These are phyloP conservation scores for Dendrocincla fuliginosa DNA, from an alignment of 2,797 vertebrate genomes.

Conservation along the genomic window DNA sequence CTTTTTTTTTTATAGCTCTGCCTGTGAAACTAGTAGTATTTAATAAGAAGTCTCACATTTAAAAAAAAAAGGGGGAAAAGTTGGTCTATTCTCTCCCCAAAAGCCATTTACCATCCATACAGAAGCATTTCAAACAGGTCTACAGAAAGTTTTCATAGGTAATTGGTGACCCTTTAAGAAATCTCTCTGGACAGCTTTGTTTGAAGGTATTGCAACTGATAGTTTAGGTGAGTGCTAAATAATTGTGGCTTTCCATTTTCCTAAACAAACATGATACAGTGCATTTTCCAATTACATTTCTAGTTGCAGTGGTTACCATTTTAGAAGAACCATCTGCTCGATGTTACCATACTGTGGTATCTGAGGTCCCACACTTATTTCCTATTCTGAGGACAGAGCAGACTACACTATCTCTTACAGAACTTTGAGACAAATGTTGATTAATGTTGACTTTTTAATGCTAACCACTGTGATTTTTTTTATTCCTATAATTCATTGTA, in stretches of 20 bases:
- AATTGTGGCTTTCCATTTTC: not conserved
- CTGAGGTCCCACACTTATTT: constrained; percentile 31
- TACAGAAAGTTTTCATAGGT: not conserved
- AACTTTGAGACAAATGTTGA: constrained; percentile 14
- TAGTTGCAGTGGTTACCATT: not conserved
- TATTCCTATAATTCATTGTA: constrained; percentile 35
- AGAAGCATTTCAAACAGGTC: not conserved
- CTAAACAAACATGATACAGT: not conserved
- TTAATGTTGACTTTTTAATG: constrained; percentile 60
- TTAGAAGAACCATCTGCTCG: constrained; percentile 2
- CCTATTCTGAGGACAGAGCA: constrained; percentile 10
- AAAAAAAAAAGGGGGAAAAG: not conserved
- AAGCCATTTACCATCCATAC: not conserved
- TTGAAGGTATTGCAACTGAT: not conserved
- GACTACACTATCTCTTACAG: not conserved
- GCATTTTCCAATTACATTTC: not conserved
- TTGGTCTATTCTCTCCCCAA: not conserved
- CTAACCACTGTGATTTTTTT: constrained; percentile 9
- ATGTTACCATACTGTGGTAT: constrained; percentile 10
- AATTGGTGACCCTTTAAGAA: not conserved
- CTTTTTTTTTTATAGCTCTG: not conserved
- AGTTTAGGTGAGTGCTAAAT: constrained; percentile 10
- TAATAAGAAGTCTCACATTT: not conserved
- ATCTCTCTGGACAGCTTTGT: not conserved
- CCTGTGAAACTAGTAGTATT: not conserved